Conservation (phyloP, 2,888 invertebrate species). For the Sinhomidia bicolor region DNA sequence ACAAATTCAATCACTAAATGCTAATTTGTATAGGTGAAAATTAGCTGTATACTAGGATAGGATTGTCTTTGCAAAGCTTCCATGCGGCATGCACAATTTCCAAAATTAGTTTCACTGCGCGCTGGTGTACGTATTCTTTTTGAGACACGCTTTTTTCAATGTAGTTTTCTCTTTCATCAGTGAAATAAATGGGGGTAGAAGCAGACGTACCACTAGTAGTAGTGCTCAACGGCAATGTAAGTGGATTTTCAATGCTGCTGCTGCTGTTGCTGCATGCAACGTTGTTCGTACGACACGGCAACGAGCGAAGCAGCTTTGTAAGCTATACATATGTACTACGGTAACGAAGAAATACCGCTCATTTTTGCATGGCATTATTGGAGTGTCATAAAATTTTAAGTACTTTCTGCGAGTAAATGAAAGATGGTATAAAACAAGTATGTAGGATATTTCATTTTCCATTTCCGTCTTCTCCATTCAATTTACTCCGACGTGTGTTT, state of each 20-base stretch:
- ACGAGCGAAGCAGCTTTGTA: too few relatives aligned
- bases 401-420: conserved; percentile 37
- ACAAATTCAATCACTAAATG: too few relatives aligned
- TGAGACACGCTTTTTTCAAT: neutral
- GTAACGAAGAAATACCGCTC: neutral
- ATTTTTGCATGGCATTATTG: conserved; percentile 38
- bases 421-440: conserved; percentile 22
- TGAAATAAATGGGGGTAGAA: neutral
- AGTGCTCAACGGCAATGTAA: conserved; percentile 21
- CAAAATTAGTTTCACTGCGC: conserved; percentile 9
- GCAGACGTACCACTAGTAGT: too few relatives aligned
- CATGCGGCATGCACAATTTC: neutral
- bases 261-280: too few relatives aligned
- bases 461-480: conserved; percentile 58
- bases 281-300: too few relatives aligned
- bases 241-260: conserved; percentile 15
- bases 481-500: conserved; percentile 56
- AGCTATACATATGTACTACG: neutral
- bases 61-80: too few relatives aligned
- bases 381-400: conserved; percentile 50
- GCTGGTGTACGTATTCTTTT: neutral
- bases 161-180: neutral
- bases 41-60: too few relatives aligned
- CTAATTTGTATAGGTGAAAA: too few relatives aligned
- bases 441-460: conserved; percentile 9